These are phyloP conservation scores for Diprion similis DNA, from an alignment of 1,140 invertebrate genomes.

Conservation along the genomic window DNA sequence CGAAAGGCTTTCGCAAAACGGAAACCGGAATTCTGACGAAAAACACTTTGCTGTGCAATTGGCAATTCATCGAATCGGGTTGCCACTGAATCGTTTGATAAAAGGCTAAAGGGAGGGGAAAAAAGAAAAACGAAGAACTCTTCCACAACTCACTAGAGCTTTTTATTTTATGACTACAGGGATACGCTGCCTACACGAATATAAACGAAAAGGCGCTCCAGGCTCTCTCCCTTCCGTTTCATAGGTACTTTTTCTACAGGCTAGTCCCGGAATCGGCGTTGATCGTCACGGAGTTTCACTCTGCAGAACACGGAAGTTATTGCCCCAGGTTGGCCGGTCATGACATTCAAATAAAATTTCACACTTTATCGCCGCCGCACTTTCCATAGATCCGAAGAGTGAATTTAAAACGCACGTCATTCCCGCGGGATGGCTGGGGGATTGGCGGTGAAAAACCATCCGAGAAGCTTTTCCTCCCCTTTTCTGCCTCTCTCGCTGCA, in stretches of 20 bases:
- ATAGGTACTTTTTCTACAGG: no score
- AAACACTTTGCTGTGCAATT: no score
- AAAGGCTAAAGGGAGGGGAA: no score
- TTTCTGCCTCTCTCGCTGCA: not conserved
- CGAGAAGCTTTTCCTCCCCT: not conserved
- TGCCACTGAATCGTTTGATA: no score
- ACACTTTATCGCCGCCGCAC: not conserved
- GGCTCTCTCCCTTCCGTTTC: no score
- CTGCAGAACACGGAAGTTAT: not conserved
- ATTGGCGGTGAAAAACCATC: not conserved
- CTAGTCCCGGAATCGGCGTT: no score
- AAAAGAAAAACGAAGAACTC: no score
- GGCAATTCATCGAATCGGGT: no score
- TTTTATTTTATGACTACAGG: not conserved
- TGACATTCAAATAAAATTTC: constrained; percentile 6
- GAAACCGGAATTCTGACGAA: no score
- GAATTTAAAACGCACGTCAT: constrained; percentile 5
- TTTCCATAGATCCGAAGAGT: not conserved
- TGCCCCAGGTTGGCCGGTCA: not conserved
- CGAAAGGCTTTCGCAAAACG: no score
- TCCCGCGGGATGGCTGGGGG: not conserved
- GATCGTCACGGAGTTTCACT: not conserved
- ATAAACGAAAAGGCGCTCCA: not conserved
- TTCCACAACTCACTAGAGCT: no score
- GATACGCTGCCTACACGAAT: not conserved